phyloP scores from a whole-genome alignment of 2,113 vertebrate species.

The Trogon surrucura region DNA sequence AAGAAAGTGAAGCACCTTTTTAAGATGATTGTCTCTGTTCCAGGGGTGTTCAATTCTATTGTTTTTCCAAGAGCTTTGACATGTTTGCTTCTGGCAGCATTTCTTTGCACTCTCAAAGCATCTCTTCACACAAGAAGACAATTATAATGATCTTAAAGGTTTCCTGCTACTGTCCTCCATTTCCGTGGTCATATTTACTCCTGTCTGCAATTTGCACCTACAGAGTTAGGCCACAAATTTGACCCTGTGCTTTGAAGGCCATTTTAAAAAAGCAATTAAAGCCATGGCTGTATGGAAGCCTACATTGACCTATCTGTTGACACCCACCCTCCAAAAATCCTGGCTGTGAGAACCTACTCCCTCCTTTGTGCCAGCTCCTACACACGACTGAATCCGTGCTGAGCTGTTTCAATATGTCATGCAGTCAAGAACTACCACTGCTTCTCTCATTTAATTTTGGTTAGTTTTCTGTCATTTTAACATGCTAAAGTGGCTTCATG shows the following conservation, averaged over 20 bases:
- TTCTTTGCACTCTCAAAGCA: slow-evolving; percentile 13
- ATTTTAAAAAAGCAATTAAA: not conserved
- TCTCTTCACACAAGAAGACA: not conserved
- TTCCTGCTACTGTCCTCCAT: not conserved
- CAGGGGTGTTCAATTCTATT: not conserved
- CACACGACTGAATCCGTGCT: not conserved
- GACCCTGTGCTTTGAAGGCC: not conserved
- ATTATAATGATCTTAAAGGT: not conserved
- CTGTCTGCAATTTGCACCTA: not conserved
- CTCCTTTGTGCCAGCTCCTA: not conserved
- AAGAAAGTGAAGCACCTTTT: slow-evolving; percentile 34
- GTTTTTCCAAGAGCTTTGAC: slow-evolving; percentile 30
- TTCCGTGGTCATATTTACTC: not conserved
- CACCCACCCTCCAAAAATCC: rapidly evolving
- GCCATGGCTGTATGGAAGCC: not conserved
- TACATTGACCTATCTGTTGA: not conserved
- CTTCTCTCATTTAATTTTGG: not conserved
- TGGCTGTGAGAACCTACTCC: not conserved
- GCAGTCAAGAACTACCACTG: not conserved
- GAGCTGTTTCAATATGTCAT: not conserved
- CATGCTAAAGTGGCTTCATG: not conserved
- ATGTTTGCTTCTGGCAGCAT: slow-evolving; percentile 36
- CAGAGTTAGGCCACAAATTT: not conserved
- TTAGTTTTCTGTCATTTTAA: not conserved
- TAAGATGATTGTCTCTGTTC: slow-evolving; percentile 9